These are phyloP conservation scores for Struthidea cinerea DNA, from an alignment of 2,113 vertebrate genomes.

Conservation along the genomic window DNA sequence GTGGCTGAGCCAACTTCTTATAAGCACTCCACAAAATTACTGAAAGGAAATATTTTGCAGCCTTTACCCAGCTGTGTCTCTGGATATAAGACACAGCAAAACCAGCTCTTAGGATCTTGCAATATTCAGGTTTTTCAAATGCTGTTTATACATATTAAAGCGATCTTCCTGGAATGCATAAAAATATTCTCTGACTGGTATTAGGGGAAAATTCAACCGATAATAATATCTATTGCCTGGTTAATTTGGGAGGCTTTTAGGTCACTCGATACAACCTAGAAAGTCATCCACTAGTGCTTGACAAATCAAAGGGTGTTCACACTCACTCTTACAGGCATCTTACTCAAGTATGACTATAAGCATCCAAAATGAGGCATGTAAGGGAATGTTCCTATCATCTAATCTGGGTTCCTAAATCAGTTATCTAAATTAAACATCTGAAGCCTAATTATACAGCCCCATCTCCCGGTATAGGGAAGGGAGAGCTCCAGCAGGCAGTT, in stretches of 20 bases:
- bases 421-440: not conserved
- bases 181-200: not conserved
- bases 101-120: not conserved
- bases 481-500: not conserved
- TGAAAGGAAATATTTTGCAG: not conserved
- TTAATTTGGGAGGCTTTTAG: not conserved
- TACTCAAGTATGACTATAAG: not conserved
- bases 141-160: not conserved
- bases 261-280: not conserved
- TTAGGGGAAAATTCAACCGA: not conserved
- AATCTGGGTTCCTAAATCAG: not conserved
- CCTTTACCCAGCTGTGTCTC: not conserved
- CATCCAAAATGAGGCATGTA: not conserved
- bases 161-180: not conserved
- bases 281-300: not conserved
- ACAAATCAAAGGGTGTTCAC: not conserved
- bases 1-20: not conserved
- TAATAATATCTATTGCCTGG: not conserved
- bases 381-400: not conserved
- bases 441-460: not conserved
- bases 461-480: not conserved
- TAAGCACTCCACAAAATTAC: not conserved
- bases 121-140: not conserved
- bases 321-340: not conserved
- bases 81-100: not conserved